Conservation (phyloP, 2,888 invertebrate species). For the Clostera curtula region DNA sequence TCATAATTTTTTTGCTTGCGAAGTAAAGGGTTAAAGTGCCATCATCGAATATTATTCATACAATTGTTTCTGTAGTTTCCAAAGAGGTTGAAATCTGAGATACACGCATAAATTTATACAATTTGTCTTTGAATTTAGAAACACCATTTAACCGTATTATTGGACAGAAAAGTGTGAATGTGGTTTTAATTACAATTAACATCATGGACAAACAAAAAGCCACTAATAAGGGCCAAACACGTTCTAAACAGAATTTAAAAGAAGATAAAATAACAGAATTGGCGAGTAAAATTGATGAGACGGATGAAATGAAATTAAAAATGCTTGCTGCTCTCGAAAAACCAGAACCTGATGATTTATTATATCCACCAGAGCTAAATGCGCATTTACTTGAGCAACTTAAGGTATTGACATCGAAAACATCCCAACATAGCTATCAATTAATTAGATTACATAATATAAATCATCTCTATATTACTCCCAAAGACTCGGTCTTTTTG, state of each 20-base stretch:
- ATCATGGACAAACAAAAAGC: constrained; percentile 33
- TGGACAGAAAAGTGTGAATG: no score
- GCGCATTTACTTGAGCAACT: constrained; percentile 74
- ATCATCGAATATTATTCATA: no score
- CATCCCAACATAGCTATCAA: not conserved
- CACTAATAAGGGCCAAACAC: no score
- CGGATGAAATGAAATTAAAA: constrained; percentile 67
- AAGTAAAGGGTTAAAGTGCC: no score
- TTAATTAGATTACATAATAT: not conserved
- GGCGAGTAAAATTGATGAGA: constrained; percentile 61
- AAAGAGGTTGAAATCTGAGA: no score
- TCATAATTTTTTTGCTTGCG: no score
- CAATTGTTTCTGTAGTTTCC: no score
- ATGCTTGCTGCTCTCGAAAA: constrained; percentile 52
- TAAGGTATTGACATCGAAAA: constrained; percentile 45
- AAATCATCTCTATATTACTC: not conserved
- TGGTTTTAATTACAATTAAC: not conserved
- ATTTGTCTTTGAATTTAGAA: no score
- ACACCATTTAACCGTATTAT: no score
- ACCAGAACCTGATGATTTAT: constrained; percentile 55
- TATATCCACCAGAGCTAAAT: constrained; percentile 78
- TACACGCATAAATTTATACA: no score
- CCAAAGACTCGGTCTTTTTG: no score
- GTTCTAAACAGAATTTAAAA: constrained; percentile 32
- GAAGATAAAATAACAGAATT: constrained; percentile 43